Conservation (phyloP, 2,888 invertebrate species). For the Adelognathus sp. region DNA sequence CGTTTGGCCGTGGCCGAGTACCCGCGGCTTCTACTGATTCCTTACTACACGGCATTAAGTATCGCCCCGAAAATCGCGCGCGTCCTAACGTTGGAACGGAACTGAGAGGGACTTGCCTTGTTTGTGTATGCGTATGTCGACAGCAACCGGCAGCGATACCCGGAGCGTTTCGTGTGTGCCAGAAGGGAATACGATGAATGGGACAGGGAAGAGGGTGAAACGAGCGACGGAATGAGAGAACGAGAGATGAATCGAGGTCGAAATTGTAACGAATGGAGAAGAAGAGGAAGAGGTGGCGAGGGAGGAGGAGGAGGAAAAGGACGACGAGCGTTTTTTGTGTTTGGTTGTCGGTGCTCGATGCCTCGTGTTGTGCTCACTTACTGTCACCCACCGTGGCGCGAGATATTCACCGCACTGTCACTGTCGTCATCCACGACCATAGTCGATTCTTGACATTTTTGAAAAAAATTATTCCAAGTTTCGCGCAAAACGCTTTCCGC, state of each 20-base stretch:
- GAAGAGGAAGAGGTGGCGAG: background rate
- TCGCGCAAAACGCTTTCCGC: background rate
- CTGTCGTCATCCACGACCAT: slow-evolving; percentile 50
- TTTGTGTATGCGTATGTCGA: background rate
- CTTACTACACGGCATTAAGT: slow-evolving; percentile 39
- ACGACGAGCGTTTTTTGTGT: slow-evolving; percentile 33
- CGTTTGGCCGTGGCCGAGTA: slow-evolving; percentile 38
- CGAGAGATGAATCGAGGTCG: slow-evolving; percentile 30
- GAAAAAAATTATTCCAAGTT: background rate
- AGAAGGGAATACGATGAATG: slow-evolving; percentile 27
- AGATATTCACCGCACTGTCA: slow-evolving; percentile 60
- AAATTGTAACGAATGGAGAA: background rate
- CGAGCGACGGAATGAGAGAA: slow-evolving; percentile 20
- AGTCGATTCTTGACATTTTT: background rate
- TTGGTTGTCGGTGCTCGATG: slow-evolving; percentile 48
- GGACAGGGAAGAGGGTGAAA: slow-evolving; percentile 24
- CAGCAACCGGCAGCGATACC: slow-evolving; percentile 38
- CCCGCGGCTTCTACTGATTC: slow-evolving; percentile 19
- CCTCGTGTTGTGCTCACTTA: slow-evolving; percentile 23
- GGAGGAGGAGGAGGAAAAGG: slow-evolving; percentile 23
- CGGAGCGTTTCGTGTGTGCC: background rate
- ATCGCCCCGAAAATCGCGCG: slow-evolving; percentile 8
- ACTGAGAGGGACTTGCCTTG: background rate
- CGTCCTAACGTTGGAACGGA: slow-evolving; percentile 20
- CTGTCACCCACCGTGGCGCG: slow-evolving; percentile 41